Evolutionary conservation across 2,797 vertebrate genomes (phyloP).

Genomic region (Gallinago stenura): DNA sequence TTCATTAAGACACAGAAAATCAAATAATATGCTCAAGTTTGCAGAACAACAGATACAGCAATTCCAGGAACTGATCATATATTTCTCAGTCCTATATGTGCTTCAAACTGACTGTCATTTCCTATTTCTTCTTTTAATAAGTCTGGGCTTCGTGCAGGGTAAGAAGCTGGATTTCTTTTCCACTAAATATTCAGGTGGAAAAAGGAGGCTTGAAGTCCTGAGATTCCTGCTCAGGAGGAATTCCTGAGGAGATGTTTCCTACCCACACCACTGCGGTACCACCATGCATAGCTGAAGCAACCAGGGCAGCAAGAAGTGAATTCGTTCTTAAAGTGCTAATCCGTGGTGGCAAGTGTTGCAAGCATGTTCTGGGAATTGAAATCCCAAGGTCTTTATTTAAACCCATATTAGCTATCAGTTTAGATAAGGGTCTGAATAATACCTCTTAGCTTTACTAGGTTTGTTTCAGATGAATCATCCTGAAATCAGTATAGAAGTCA

Average conservation of each 20-base stretch:
- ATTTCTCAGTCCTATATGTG: background rate
- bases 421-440: background rate
- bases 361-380: background rate
- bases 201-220: background rate
- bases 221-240: background rate
- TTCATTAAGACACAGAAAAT: conserved; percentile 12
- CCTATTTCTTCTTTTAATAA: background rate
- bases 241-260: background rate
- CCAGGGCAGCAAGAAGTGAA: background rate
- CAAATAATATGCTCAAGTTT: background rate
- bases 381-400: background rate
- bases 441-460: background rate
- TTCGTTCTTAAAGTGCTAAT: background rate
- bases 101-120: background rate
- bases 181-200: background rate
- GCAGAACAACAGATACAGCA: background rate
- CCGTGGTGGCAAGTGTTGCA: background rate
- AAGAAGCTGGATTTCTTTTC: background rate
- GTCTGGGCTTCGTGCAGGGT: background rate
- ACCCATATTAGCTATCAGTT: background rate
- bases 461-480: background rate
- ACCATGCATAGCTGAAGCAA: background rate
- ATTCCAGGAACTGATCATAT: background rate
- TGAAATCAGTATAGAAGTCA: background rate
- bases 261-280: background rate